Evolutionary conservation across 1,140 invertebrate genomes (phyloP), one percentile per base, ranked within the genome.

Genomic region (Paralvinella palmiformis): DNA sequence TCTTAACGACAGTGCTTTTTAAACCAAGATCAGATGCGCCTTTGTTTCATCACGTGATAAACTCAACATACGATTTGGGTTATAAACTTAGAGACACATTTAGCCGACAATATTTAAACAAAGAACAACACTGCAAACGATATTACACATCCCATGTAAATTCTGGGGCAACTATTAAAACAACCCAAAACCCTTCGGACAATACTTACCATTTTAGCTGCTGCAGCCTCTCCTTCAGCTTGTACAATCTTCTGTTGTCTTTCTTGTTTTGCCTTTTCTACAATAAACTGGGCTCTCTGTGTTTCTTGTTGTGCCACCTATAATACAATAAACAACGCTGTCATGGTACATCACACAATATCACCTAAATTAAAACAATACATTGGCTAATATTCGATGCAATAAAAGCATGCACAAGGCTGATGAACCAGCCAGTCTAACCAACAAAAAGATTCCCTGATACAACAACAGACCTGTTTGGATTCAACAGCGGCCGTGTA

Each of bases 401-500:
- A n/a, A n/a, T n/a, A n/a, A n/a, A n/a, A n/a, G n/a, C n/a, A n/a
- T n/a, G n/a, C n/a, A n/a, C n/a, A n/a, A n/a, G n/a, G n/a, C n/a
- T n/a, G n/a, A n/a, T n/a, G n/a, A n/a, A n/a, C n/a, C n/a, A n/a
- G n/a, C n/a, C n/a, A n/a, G n/a, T n/a, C n/a, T n/a, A n/a, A n/a
- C n/a, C n/a, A n/a, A n/a, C n/a, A n/a, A n/a, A n/a, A n/a, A n/a
- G n/a, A n/a, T n/a, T n/a, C n/a, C n/a, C n/a, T n/a, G n/a, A n/a
- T 52, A 29, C 24, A 27, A 29, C n/a, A 7, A 52, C 66, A 58
- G 66, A 87, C 94, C 83, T 99, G 97, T 82, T 99, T 99, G 7
- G 96, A 88, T 85, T 99, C 97, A 73, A 99, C 96, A 63, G 97
- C 97, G 53, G 95, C 94, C n/a, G 96, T 95, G 75, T 99, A 99